Evolutionary conservation across 1,140 invertebrate species (phyloP), one percentile per base, ranked within the genome.

Genomic region (Ceratoteleas bidentatus): DNA sequence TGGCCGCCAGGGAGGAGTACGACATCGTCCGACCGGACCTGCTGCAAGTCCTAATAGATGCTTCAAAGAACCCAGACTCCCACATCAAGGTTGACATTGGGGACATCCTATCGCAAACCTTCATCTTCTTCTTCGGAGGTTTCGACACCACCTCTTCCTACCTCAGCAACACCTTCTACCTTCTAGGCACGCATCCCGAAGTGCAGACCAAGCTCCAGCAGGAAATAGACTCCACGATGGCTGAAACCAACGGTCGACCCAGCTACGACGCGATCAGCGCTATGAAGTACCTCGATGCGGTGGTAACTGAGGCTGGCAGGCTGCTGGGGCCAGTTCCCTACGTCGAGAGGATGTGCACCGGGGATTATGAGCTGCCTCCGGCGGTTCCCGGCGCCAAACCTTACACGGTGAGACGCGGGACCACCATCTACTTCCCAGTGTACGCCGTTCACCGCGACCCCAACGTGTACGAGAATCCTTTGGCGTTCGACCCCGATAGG

Each of bases 101-200:
- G 93, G 83, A 84, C 7, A 84, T 85, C 15, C 64, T 80, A 0
- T 58, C 83, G 2, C 57, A 85, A 40, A 84, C 72, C 3, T 85
- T 85, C 14, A 65, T 82, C 0, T 86, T 87, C 34, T 85, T 86
- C 32, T 74, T 85, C 38, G 84, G 64, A 38, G 83, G 76, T 2
- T 95, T 94, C 61, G 94, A 95, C 50, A 94, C 94, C 0, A 72
- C 57, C 3, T 53, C 69, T 2, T 89, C 57, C 0, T 68, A 62
- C 16, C 33, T 95, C 45, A 88, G 90, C 33, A 93, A 92, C 62
- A 83, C 89, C 0, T 78, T 90, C 0, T 93, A 93, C 43, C 88
- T 91, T 43, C 81, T 95, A 3, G 93, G 94, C 16, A 88, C 90
- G 24, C 90, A 95, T 88, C 91, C 91, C 14, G 92, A 94, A 36